phyloP scores from a whole-genome alignment of 2,113 vertebrate genomes.

The Hypanus sabinus region DNA sequence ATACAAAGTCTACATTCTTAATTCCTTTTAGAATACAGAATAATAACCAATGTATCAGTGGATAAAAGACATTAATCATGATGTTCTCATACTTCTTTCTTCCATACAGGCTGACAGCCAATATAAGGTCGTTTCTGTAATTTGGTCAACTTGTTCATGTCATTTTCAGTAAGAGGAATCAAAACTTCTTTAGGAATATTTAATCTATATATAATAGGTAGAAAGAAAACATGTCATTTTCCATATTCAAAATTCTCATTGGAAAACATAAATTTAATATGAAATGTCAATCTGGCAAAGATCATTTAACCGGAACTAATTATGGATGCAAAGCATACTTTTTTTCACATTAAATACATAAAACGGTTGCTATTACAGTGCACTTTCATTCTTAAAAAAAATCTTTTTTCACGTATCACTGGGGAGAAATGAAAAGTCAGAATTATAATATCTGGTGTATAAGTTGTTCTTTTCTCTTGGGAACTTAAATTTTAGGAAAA shows the following conservation, averaged over 20 bases:
- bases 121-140: conserved; percentile 78
- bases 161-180: conserved; percentile 73
- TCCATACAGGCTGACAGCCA: conserved; percentile 69
- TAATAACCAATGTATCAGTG: not conserved
- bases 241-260: not conserved
- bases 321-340: not conserved
- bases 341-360: too few relatives aligned
- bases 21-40: not conserved
- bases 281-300: not conserved
- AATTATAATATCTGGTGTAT: not conserved
- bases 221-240: conserved; percentile 9
- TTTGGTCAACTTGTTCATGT: conserved; percentile 75
- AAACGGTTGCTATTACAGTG: not conserved
- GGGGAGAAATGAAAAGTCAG: not conserved
- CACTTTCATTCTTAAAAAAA: not conserved
- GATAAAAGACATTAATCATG: not conserved
- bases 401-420: not conserved
- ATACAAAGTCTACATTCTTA: not conserved
- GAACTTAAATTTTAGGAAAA: not conserved
- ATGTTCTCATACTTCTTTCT: conserved; percentile 66
- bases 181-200: conserved; percentile 64
- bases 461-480: too few relatives aligned
- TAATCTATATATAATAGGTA: conserved; percentile 57
- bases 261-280: not conserved
- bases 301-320: not conserved